Evolutionary conservation across 2,113 vertebrate species (phyloP).

Genomic region (Penelope pileata): DNA sequence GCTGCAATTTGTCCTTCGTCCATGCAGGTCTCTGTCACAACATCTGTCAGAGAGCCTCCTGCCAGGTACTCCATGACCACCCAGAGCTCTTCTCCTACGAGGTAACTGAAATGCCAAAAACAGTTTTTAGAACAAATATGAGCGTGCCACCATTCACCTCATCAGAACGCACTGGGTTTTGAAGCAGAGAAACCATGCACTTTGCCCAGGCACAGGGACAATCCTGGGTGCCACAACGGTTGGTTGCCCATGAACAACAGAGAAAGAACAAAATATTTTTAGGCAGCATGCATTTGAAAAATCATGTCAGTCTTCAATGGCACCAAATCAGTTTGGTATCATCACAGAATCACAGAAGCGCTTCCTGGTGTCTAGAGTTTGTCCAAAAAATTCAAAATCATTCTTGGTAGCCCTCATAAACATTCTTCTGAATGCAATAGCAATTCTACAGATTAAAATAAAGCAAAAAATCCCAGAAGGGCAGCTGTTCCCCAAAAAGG

Average conservation of each 20-base stretch:
- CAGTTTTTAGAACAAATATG: background rate
- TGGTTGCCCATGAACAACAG: accelerated
- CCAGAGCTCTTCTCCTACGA: conserved; percentile 98
- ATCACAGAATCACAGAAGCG: background rate
- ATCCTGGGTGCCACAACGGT: background rate
- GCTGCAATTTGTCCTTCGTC: conserved; percentile 97
- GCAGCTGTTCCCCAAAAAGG: background rate
- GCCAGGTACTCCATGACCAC: conserved; percentile 99
- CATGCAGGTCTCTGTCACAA: conserved; percentile 97
- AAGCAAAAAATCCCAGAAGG: background rate
- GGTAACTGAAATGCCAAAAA: conserved; percentile 81
- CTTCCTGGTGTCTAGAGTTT: background rate
- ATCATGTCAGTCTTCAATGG: accelerated
- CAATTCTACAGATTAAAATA: background rate
- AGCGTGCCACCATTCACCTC: background rate
- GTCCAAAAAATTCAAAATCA: background rate
- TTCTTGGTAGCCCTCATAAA: no score
- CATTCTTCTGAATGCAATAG: background rate
- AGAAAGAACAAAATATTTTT: background rate
- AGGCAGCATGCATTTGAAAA: background rate
- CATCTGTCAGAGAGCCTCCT: conserved; percentile 94
- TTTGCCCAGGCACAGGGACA: background rate
- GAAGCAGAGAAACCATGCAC: background rate
- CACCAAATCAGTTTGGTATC: background rate
- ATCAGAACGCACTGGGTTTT: background rate